A percentile compares a stretch with the other conserved stretches of the same genome.
phyloP scores from a whole-genome alignment of 2,797 vertebrate species.

The Avahi laniger region DNA sequence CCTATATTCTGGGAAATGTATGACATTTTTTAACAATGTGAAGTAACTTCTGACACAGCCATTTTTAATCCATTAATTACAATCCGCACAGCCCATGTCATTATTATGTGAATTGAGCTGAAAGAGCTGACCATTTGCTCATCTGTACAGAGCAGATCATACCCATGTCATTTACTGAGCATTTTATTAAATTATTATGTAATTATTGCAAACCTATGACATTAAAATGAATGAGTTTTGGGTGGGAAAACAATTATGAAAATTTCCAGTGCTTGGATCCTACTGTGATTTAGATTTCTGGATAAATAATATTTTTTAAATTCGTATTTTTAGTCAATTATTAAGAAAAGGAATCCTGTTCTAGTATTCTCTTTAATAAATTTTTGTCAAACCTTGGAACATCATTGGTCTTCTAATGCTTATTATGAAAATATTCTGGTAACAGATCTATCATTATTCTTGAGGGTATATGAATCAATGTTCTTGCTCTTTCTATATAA shows the following conservation, averaged over 20 bases:
- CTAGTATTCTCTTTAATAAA: background rate
- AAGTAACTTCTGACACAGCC: background rate
- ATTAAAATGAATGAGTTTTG: background rate
- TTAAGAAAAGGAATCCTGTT: background rate
- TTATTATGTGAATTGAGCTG: background rate
- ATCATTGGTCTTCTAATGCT: background rate
- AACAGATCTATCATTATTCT: background rate
- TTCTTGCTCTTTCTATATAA: background rate
- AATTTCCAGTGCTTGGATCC: background rate
- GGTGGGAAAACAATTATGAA: background rate
- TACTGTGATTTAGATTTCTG: background rate
- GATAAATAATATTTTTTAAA: background rate
- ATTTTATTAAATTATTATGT: background rate
- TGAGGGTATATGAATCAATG: background rate
- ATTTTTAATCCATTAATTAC: background rate
- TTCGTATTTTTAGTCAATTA: background rate
- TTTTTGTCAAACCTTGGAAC: background rate
- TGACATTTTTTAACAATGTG: background rate
- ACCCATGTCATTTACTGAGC: background rate
- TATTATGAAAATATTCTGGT: background rate
- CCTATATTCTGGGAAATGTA: background rate
- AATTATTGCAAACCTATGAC: background rate
- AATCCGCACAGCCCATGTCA: background rate
- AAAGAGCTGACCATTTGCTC: background rate
- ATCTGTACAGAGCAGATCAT: background rate